Evolutionary conservation across 2,797 vertebrate species (phyloP), one percentile per base, ranked within the genome.

Genomic region (Neomorphus geoffroyi): DNA sequence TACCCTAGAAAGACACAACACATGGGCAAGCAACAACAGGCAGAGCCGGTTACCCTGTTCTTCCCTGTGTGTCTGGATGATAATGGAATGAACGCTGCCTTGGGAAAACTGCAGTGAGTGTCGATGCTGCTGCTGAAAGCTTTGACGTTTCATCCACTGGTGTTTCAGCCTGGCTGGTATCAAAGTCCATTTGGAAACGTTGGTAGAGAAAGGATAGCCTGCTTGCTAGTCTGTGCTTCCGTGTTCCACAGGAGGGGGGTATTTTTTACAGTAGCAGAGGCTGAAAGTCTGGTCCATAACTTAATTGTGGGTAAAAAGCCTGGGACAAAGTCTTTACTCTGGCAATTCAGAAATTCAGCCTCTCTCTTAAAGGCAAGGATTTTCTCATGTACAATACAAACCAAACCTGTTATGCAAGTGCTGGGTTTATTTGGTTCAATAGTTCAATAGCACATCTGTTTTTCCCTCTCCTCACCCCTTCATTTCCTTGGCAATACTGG

Each of bases 171-270:
- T 28, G 27, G 7, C 57, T 79, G 21, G 19, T 46, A 28, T 37
- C 51, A 14, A 88, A 62, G 30, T 60, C 62, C 11, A 8, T 11
- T 43, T 86, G 60, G 65, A 72, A 58, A 61, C 23, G 43, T 21
- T 32, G 30, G 46, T 9, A 60, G 35, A n/a, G 11, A 37, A 45
- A 28, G 30, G 32, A 24, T n/a, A 11, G 9, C 7, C 22, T 41
- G 26, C 30, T 16, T 41, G 26, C 30, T 16, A 12, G 4, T 41
- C 14, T 12, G 4, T 32, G 30, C 18, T 53, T 50, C 41, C 9
- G 2, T 1, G 0, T 57, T 58, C 39, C 1, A 1, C 3, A 2
- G 23, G 23, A 61, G 65, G 60, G 22, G 46, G 46, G 45, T 19
- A 12, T 45, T 50, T 33, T 86, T 64, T 43, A 7, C 10, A 56